Evolutionary conservation across 2,888 invertebrate species (phyloP), one percentile per base, ranked within the genome.

Genomic region (Yponomeuta evonymella): DNA sequence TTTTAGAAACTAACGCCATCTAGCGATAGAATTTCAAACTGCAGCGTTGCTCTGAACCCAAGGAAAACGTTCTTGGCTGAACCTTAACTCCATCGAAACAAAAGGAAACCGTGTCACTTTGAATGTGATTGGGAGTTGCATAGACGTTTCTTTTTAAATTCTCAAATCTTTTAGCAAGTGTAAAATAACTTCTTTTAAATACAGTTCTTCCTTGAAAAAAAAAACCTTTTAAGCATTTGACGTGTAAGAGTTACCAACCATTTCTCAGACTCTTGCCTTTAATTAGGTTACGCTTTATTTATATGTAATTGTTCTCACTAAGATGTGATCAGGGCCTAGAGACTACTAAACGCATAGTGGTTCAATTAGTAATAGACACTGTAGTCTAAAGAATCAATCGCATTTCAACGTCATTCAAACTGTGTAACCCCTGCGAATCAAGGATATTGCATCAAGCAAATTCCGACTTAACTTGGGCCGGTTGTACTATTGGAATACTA

Each of bases 231-330:
- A 83, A 83, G 77, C 78, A 81, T 58, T 58, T 58, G 51, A 12
- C 12, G 51, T 58, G 51, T 58, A 58, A 58, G 81, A 85, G 88
- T 90, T 89, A 89, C 88, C 88, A 84, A 79, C 77, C 77, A 75
- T 79, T 87, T 89, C 30, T 65, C 23, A n/a, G 30, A 12, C 51
- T 68, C 68, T 68, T 68, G 68, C 88, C 89, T 87, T 81, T 78
- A 58, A 15, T 58, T 89, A 89, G 86, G 77, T 81, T 86, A 83
- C 78, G 78, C 82, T 68, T 82, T 86, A 88, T 89, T 89, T 90
- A 89, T 88, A 77, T 87, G 81, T 86, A 79, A 48, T 30, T 64
- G 75, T 80, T 81, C 81, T 83, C 79, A 75, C 75, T 79, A 80
- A 64, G 70, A 65, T 64, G 70, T 70, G 64, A 70, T 65, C 79